phyloP scores from a whole-genome alignment of 2,888 invertebrate genomes.

The Eupeodes latifasciatus region DNA sequence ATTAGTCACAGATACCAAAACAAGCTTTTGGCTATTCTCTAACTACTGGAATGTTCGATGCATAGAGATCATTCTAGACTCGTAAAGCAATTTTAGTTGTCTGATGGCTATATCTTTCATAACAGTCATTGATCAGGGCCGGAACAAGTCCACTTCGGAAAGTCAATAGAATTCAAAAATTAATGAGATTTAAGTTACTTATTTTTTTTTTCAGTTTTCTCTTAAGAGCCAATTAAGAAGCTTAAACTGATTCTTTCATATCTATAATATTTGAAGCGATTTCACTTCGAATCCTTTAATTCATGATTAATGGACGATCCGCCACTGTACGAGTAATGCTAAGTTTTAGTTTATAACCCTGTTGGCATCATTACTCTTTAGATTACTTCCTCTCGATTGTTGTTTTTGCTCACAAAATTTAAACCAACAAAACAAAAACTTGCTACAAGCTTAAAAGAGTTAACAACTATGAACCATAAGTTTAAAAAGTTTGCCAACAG shows the following conservation, averaged over 20 bases:
- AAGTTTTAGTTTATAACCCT: slow-evolving; percentile 8
- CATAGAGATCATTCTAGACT: slow-evolving; percentile 33
- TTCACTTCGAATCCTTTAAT: background rate
- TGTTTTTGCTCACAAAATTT: slow-evolving; percentile 3
- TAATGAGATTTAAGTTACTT: background rate
- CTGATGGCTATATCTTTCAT: slow-evolving; percentile 6
- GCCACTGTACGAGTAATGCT: slow-evolving; percentile 21
- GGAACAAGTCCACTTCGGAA: background rate
- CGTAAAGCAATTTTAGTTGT: background rate
- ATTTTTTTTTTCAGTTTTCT: background rate
- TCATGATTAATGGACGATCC: background rate
- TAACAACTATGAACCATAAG: slow-evolving; percentile 37
- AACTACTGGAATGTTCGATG: slow-evolving; percentile 36
- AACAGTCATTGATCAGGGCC: background rate
- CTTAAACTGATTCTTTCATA: background rate
- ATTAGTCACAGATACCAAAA: slow-evolving; percentile 54
- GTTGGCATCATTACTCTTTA: background rate
- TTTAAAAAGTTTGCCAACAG: slow-evolving; percentile 57
- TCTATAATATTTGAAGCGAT: background rate
- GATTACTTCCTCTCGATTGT: slow-evolving; percentile 37
- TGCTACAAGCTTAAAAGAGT: background rate
- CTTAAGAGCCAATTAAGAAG: background rate
- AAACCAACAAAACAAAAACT: background rate
- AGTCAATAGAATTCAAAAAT: background rate
- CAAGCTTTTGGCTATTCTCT: slow-evolving; percentile 9